Evolutionary conservation across 2,888 invertebrate genomes (phyloP), one percentile per base, ranked within the genome.

Genomic region (Silvanus unidentatus): DNA sequence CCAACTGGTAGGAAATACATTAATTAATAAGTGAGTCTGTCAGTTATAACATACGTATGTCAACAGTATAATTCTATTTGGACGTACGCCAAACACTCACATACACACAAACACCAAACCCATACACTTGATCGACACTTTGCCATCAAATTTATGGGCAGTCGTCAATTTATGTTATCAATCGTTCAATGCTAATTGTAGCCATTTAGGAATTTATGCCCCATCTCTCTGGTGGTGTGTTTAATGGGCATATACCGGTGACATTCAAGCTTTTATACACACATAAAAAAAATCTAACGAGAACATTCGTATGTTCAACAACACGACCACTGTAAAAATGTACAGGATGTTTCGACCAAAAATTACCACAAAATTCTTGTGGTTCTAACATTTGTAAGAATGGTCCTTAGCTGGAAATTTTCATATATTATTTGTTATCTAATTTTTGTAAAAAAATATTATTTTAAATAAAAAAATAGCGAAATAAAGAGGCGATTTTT

Each of bases 131-230:
- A 62, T 62, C 57, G 59, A 62, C 62, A 62, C 60, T 59, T 55
- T 52, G 47, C 54, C 55, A 55, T 59, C 57, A 54, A 53, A 62
- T 59, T 60, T 60, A 62, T 58, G 53, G 32, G 43, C 13, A 32
- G 48, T 45, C 38, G 44, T 44, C 57, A 56, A 62, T 59, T 61
- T 59, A 59, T 56, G 59, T 52, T 50, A 49, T 44, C 52, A 48
- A 56, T 55, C 57, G 54, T 54, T 53, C 52, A 49, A 56, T 59
- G 57, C 60, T 62, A 58, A 62, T 62, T 62, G 60, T 62, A 54
- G 57, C 55, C 57, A 54, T 61, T 61, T 57, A 50, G 57, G 47
- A 53, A 62, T 62, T 59, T 54, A 60, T 61, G 57, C 53, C 54
- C 48, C 44, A 50, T 50, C 50, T 53, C 49, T 48, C 36, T 48